Evolutionary conservation across 2,888 invertebrate genomes (phyloP).

Genomic region (Pantelozetes paolii): DNA sequence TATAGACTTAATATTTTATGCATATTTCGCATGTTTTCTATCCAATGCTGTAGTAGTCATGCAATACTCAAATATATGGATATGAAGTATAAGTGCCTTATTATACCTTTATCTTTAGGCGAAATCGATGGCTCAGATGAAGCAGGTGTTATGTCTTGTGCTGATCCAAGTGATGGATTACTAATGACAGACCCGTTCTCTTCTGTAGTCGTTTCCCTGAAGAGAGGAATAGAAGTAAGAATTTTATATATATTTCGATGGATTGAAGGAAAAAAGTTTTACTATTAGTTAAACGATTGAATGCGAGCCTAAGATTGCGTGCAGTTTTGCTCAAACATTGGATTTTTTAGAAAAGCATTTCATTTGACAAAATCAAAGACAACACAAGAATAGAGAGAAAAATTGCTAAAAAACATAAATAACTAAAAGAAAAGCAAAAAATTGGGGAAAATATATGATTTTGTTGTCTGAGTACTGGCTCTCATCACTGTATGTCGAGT

Average conservation of each 20-base stretch:
- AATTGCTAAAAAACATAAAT: neutral
- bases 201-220: conserved; percentile 20
- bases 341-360: neutral
- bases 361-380: neutral
- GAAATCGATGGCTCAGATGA: conserved; percentile 29
- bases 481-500: neutral
- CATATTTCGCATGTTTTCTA: conserved; percentile 3
- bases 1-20: neutral
- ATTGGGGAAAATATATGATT: neutral
- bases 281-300: neutral
- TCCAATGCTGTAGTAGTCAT: neutral
- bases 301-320: conserved; percentile 6
- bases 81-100: neutral
- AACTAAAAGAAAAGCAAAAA: neutral
- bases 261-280: neutral
- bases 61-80: neutral
- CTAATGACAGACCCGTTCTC: conserved; percentile 8
- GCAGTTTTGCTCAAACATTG: neutral
- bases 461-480: neutral
- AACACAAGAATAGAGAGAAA: neutral
- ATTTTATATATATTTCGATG: neutral
- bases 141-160: conserved; percentile 32
- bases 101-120: conserved; percentile 27
- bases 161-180: conserved; percentile 31
- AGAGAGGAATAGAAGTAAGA: neutral